These are phyloP conservation scores for Poecilia picta DNA, from an alignment of 2,797 vertebrate species.

Conservation along the genomic window DNA sequence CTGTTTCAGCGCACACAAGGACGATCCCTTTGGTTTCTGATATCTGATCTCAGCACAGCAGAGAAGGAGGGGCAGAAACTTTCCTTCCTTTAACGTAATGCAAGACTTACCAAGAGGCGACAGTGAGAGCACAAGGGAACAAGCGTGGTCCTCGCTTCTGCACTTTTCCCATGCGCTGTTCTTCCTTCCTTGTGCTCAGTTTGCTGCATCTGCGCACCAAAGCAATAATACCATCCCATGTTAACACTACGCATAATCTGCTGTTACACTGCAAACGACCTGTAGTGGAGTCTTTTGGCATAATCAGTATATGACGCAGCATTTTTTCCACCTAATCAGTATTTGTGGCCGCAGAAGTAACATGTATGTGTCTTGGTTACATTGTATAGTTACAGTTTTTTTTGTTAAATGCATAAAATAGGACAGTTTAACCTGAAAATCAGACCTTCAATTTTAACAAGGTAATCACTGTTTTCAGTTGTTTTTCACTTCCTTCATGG, in stretches of 20 bases:
- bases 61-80: background rate
- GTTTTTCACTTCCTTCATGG: background rate
- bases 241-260: constrained; percentile 24
- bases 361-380: constrained; percentile 45
- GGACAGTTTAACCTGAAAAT: constrained; percentile 15
- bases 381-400: constrained; percentile 54
- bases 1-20: constrained; percentile 41
- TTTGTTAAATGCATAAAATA: constrained; percentile 40
- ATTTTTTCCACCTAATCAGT: constrained; percentile 11
- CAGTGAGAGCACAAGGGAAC: constrained; percentile 1
- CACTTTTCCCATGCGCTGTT: constrained; percentile 27
- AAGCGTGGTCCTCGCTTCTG: constrained; percentile 17
- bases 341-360: constrained; percentile 35
- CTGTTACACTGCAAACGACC: constrained; percentile 7
- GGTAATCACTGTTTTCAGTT: constrained; percentile 43
- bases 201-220: constrained; percentile 53
- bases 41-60: constrained; percentile 10
- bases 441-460: constrained; percentile 30
- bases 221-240: constrained; percentile 60
- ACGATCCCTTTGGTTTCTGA: constrained; percentile 84
- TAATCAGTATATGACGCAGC: constrained; percentile 11
- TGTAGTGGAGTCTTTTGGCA: background rate
- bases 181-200: constrained; percentile 20
- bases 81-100: background rate
- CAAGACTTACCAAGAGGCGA: background rate